phyloP scores from a whole-genome alignment of 2,797 vertebrate genomes.

The Varecia variegata region DNA sequence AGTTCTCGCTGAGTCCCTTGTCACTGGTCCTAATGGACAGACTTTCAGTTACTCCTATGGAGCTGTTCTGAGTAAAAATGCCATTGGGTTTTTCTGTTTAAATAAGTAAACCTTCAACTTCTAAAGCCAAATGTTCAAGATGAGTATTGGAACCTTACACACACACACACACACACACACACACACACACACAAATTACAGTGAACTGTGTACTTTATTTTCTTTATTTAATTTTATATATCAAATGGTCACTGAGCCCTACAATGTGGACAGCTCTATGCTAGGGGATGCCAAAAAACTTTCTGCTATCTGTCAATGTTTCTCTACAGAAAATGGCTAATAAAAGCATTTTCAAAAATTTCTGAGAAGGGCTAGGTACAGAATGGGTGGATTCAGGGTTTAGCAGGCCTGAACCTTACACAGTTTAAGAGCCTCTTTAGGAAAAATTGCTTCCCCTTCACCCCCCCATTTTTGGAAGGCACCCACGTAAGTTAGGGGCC shows the following conservation, averaged over 20 bases:
- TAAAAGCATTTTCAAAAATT: not conserved
- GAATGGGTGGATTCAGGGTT: not conserved
- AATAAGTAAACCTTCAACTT: not conserved
- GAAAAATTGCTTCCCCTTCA: not conserved
- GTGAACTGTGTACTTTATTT: not conserved
- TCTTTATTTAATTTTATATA: not conserved
- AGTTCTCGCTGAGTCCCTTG: not conserved
- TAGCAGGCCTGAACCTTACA: not conserved
- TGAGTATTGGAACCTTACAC: not conserved
- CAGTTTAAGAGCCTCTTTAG: not conserved
- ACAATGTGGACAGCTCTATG: not conserved
- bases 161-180: not conserved
- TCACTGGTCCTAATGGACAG: not conserved
- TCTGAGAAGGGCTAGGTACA: not conserved
- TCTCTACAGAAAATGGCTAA: not conserved
- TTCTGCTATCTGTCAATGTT: not conserved
- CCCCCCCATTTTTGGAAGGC: not conserved
- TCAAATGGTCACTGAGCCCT: not conserved
- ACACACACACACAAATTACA: not conserved
- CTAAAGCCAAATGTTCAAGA: not conserved
- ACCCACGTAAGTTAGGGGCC: accelerated
- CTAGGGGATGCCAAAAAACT: not conserved
- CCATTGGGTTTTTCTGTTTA: not conserved
- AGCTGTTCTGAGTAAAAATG: not conserved
- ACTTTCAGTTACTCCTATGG: not conserved